Conservation (phyloP, 2,797 vertebrate species). For the Taenioides sp. region DNA sequence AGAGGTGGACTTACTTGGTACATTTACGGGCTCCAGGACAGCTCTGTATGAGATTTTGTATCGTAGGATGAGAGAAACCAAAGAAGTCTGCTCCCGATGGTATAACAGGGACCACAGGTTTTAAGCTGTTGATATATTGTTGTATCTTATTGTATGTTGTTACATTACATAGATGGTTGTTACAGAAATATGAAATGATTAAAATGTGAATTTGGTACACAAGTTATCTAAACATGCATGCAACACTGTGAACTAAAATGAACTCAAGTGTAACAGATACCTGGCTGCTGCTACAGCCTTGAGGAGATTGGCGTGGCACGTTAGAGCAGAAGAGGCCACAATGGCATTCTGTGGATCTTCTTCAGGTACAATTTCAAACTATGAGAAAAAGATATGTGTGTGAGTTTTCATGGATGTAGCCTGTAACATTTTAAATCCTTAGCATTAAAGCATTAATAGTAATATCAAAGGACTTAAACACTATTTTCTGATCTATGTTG, state of each 20-base stretch:
- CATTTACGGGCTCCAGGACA: constrained; percentile 90
- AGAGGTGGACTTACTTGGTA: constrained; percentile 73
- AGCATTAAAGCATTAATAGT: background rate
- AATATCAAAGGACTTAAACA: too few relatives aligned
- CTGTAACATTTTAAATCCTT: background rate
- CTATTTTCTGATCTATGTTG: too few relatives aligned
- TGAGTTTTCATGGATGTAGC: background rate
- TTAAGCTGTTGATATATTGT: constrained; percentile 66
- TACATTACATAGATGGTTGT: background rate
- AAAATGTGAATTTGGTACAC: background rate
- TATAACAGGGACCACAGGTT: constrained; percentile 65
- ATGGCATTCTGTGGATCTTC: constrained; percentile 89
- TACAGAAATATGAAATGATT: background rate
- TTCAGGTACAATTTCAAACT: constrained; percentile 92
- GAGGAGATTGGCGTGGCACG: constrained; percentile 85
- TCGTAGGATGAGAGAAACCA: constrained; percentile 87
- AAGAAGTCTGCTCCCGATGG: constrained; percentile 89
- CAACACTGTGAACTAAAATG: background rate
- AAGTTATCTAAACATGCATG: background rate
- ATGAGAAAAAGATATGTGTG: constrained; percentile 15
- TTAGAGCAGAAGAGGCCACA: constrained; percentile 79
- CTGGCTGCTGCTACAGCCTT: constrained; percentile 76
- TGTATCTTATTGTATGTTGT: background rate
- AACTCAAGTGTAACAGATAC: constrained; percentile 51
- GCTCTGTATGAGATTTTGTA: constrained; percentile 91